phyloP scores from a whole-genome alignment of 2,888 invertebrate species.

The Helobdella robusta region DNA sequence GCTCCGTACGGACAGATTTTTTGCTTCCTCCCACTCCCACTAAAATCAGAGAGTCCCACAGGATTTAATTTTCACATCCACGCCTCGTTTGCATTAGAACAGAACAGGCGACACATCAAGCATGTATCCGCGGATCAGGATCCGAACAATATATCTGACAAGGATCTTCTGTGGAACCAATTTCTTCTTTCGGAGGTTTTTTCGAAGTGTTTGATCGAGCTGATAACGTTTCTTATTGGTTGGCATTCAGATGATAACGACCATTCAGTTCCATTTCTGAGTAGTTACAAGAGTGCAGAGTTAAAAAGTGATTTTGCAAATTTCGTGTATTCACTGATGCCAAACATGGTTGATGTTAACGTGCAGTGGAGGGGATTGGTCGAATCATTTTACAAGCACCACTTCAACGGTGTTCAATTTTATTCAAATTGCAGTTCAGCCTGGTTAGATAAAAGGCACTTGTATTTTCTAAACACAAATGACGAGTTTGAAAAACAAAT shows the following conservation, averaged over 20 bases:
- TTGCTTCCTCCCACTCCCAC: conserved; percentile 29
- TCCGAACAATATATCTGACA: conserved; percentile 33
- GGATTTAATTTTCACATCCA: conserved; percentile 29
- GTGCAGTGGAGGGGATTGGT: conserved; percentile 33
- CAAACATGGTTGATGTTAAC: conserved; percentile 32
- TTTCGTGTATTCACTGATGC: conserved; percentile 30
- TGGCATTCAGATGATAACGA: background rate
- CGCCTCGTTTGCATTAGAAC: conserved; percentile 29
- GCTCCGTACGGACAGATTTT: conserved; percentile 27
- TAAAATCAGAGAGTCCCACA: conserved; percentile 25
- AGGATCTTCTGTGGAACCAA: conserved; percentile 42
- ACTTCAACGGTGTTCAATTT: too few species aligned
- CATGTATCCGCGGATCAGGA: conserved; percentile 25
- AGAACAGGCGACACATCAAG: conserved; percentile 28
- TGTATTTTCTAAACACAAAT: too few species aligned
- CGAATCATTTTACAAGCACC: too few species aligned
- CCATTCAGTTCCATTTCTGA: too few species aligned
- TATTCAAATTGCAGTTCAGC: too few species aligned
- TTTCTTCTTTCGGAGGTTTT: conserved; percentile 39
- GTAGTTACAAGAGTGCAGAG: too few species aligned
- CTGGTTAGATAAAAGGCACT: too few species aligned
- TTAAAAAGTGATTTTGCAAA: conserved; percentile 9
- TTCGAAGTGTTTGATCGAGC: conserved; percentile 36
- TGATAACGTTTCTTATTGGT: conserved; percentile 33
- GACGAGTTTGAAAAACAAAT: too few species aligned